These are phyloP conservation scores for Merodon equestris DNA, from an alignment of 2,888 invertebrate species.

Conservation along the genomic window DNA sequence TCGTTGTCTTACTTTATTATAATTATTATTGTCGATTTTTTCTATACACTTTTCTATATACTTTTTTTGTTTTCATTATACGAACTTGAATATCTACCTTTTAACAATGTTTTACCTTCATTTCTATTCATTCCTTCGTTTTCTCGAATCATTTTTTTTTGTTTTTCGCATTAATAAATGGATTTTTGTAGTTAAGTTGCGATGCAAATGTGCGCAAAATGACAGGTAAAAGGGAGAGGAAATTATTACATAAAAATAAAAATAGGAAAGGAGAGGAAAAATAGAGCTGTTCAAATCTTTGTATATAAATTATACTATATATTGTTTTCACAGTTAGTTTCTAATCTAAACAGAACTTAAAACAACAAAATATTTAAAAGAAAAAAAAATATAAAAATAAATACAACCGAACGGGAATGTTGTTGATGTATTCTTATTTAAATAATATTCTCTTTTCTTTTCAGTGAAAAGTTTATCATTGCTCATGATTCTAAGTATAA, in stretches of 20 bases:
- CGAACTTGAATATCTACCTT: slow-evolving; percentile 47
- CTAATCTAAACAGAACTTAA: slow-evolving; percentile 49
- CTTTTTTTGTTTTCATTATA: slow-evolving; percentile 45
- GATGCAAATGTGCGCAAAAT: too few relatives aligned
- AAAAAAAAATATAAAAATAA: slow-evolving; percentile 52
- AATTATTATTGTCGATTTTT: too few relatives aligned
- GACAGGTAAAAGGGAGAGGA: background rate
- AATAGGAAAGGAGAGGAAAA: slow-evolving; percentile 30
- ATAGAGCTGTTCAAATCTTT: slow-evolving; percentile 57
- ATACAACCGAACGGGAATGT: slow-evolving; percentile 48
- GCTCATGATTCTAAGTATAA: background rate
- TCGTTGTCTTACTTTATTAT: slow-evolving; percentile 32
- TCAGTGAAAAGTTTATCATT: background rate
- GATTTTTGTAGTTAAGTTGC: background rate
- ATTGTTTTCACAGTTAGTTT: slow-evolving; percentile 68
- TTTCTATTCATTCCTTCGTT: background rate
- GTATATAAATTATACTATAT: slow-evolving; percentile 66
- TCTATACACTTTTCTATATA: background rate
- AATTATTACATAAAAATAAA: slow-evolving; percentile 22
- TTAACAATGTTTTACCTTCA: slow-evolving; percentile 3
- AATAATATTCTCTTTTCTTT: too few relatives aligned
- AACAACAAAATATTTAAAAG: slow-evolving; percentile 40
- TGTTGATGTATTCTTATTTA: slow-evolving; percentile 1
- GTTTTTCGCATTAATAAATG: too few relatives aligned
- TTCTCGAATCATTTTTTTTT: too few relatives aligned